Evolutionary conservation across 2,113 vertebrate species (phyloP).

Genomic region (Brachirus orientalis): DNA sequence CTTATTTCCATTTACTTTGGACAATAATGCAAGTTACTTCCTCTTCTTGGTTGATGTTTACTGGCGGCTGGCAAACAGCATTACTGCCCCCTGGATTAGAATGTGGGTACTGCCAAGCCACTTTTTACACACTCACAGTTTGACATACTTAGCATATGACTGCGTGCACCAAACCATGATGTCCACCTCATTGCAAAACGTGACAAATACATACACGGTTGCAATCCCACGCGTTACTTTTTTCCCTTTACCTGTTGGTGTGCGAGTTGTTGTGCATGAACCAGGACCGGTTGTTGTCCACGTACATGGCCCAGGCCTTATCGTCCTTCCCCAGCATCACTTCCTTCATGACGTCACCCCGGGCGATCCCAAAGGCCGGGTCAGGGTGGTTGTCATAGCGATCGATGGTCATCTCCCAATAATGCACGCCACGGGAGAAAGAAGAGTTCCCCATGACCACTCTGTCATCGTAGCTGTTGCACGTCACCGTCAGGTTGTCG

Average conservation of each 20-base stretch:
- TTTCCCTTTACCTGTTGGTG: constrained; percentile 91
- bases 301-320: constrained; percentile 99
- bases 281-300: constrained; percentile 99
- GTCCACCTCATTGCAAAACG: no score
- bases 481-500: constrained; percentile 97
- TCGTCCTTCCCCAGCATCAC: constrained; percentile 99
- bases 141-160: no score
- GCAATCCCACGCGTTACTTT: no score
- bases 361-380: constrained; percentile 94
- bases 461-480: constrained; percentile 97
- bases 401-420: constrained; percentile 96
- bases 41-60: no score
- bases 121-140: no score
- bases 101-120: no score
- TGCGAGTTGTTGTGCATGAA: constrained; percentile 99
- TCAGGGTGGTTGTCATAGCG: constrained; percentile 99
- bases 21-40: no score
- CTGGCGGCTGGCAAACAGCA: no score
- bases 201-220: no score
- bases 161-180: no score
- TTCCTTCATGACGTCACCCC: constrained; percentile 92
- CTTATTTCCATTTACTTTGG: no score
- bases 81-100: no score
- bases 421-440: constrained; percentile 96
- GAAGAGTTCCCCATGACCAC: constrained; percentile 93